Conservation (phyloP, 2,888 invertebrate genomes). For the Rhingia campestris region DNA sequence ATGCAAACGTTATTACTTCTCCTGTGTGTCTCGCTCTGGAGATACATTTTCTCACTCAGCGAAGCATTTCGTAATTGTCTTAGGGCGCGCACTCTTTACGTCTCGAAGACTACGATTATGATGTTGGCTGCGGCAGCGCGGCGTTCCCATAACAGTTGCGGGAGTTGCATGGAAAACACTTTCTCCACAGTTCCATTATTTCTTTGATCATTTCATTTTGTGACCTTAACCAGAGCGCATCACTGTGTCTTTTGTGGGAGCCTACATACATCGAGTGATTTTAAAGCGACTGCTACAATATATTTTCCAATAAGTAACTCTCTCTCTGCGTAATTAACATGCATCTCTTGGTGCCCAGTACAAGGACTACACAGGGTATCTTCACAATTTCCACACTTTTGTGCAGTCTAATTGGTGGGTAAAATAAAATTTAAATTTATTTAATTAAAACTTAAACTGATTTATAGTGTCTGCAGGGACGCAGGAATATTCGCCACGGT, state of each 20-base stretch:
- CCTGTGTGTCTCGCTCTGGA: conserved; percentile 30
- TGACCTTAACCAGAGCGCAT: conserved; percentile 74
- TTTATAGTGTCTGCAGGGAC: conserved; percentile 24
- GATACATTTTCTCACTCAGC: conserved; percentile 71
- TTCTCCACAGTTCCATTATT: conserved; percentile 69
- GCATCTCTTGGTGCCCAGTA: conserved; percentile 30
- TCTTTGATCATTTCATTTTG: conserved; percentile 71
- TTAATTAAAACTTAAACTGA: conserved; percentile 1
- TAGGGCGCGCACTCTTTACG: conserved; percentile 68
- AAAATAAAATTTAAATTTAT: background rate
- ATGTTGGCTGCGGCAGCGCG: conserved; percentile 39
- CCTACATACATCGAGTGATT: conserved; percentile 3
- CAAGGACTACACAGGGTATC: conserved; percentile 31
- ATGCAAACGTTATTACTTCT: conserved; percentile 42
- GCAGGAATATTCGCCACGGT: conserved; percentile 82
- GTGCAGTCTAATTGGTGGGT: conserved; percentile 52
- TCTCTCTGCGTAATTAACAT: conserved; percentile 42
- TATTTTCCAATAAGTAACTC: conserved; percentile 28
- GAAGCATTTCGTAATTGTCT: conserved; percentile 74
- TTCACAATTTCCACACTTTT: conserved; percentile 21
- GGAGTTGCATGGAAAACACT: conserved; percentile 71
- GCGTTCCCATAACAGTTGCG: conserved; percentile 63
- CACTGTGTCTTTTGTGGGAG: conserved; percentile 52
- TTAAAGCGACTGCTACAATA: conserved; percentile 4
- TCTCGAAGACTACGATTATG: conserved; percentile 70